These are phyloP conservation scores for Halesus radiatus DNA, from an alignment of 1,140 invertebrate genomes.

Conservation along the genomic window DNA sequence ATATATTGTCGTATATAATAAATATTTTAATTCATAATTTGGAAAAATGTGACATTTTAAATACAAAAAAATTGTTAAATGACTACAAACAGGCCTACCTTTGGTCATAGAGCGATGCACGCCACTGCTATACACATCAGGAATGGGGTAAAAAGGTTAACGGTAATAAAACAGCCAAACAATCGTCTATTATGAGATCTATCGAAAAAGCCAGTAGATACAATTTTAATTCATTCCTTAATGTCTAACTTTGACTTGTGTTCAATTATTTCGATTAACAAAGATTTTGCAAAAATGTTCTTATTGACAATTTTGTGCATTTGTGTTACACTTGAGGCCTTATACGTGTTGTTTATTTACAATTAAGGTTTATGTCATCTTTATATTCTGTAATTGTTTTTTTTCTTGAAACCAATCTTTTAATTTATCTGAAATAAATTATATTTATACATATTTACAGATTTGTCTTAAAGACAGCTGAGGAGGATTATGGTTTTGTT, in stretches of 20 bases:
- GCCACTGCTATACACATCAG: too few species aligned
- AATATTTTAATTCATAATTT: too few species aligned
- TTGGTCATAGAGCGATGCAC: too few species aligned
- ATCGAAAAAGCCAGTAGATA: too few species aligned
- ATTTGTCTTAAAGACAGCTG: not conserved
- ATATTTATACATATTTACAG: not conserved
- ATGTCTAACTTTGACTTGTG: not conserved
- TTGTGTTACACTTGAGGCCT: conserved; percentile 34
- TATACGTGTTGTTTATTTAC: conserved; percentile 28
- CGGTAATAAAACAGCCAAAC: too few species aligned
- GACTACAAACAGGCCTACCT: too few species aligned
- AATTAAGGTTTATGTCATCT: not conserved
- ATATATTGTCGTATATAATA: too few species aligned
- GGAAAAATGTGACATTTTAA: too few species aligned
- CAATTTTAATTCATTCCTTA: not conserved
- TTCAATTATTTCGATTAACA: conserved; percentile 15
- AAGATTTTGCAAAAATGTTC: conserved; percentile 22
- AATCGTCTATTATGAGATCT: too few species aligned
- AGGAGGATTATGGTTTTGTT: conserved; percentile 18
- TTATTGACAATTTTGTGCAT: conserved; percentile 34
- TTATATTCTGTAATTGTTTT: not conserved
- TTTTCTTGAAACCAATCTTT: not conserved
- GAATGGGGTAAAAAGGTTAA: too few species aligned
- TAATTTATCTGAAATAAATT: conserved; percentile 1
- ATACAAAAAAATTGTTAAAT: too few species aligned